Base-by-base conservation (phyloP, 1,140 invertebrate genomes). In the Anagrus nilaparvatae region DNA sequence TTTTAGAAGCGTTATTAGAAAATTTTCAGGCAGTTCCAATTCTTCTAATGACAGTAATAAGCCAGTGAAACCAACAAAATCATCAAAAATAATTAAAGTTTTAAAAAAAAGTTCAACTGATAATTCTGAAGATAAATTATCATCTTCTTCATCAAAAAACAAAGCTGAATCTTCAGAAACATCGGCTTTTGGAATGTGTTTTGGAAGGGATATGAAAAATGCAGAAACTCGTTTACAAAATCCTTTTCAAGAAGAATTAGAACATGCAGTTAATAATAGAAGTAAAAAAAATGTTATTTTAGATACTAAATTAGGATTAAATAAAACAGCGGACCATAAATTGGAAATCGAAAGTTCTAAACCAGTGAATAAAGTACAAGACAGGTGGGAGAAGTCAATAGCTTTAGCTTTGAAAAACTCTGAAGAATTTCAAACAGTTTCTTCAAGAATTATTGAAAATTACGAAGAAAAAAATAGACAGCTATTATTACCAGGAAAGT, bases 221-320 rank as follows among this genome's bases (percentile, higher is more conserved):
- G 14, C 24, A 2, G 49, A 51, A 16, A 38, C 14, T 17, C 46
- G 48, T 17, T 27, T 51, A 2, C 52, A 56, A 16, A 58, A 59
- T 45, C 55, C 54, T 14, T 61, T 59, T 33, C 52, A 58, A 40
- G 52, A 58, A 17, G 59, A 61, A 40, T 38, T 59, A n/a, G 52
- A 55, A 17, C 54, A 38, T 37, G 53, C 53, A 4, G 13, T 55
- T 0, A 46, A 47, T 2, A 51, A 53, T 21, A 34, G 51, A 37
- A 8, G 35, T 37, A 37, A 52, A 48, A 31, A 44, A 38, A 32
- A 13, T 41, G 27, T n/a, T n/a, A n/a, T 38, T 30, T 16, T 42
- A 27, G 34, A 46, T 33, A 21, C 33, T n/a, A 41, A 37, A 30
- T 8, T 38, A 27, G 6, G 12, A 27, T 12, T 7, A 27, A 6